Evolutionary conservation across 2,888 invertebrate genomes (phyloP).

Genomic region (Hyposoter didymator): DNA sequence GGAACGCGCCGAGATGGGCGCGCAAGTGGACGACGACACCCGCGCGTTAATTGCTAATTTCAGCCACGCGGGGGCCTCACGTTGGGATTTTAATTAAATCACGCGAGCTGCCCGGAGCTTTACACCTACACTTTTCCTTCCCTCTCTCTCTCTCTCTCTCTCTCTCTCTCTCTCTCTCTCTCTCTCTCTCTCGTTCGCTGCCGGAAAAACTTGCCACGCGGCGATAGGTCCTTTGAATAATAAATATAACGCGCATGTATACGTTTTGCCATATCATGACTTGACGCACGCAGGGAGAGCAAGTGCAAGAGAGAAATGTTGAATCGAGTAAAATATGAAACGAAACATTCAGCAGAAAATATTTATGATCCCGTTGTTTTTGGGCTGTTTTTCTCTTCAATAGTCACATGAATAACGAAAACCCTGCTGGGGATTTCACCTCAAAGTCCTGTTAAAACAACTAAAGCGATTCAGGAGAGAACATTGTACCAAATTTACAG

Average conservation of each 20-base stretch:
- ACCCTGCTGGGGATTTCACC: neutral
- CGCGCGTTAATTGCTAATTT: conserved; percentile 76
- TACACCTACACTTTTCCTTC: conserved; percentile 37
- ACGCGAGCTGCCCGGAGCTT: conserved; percentile 66
- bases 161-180: conserved; percentile 32
- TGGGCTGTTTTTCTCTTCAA: conserved; percentile 4
- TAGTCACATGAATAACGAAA: neutral
- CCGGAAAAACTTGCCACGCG: conserved; percentile 55
- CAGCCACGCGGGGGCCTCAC: conserved; percentile 66
- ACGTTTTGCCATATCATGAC: neutral
- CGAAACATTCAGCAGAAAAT: conserved; percentile 21
- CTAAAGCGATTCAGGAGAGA: neutral
- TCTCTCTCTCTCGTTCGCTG: conserved; percentile 39
- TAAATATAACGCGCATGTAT: conserved; percentile 7
- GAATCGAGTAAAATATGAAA: neutral
- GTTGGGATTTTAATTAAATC: conserved; percentile 77
- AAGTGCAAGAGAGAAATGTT: neutral
- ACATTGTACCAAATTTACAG: neutral
- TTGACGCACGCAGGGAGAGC: neutral
- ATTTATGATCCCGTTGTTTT: conserved; percentile 2
- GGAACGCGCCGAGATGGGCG: conserved; percentile 22
- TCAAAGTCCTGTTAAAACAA: neutral
- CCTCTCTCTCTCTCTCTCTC: conserved; percentile 22
- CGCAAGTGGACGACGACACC: conserved; percentile 65
- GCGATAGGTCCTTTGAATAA: conserved; percentile 24